Evolutionary conservation across 2,888 invertebrate species (phyloP).

Genomic region (Caenorhabditis sulstoni): DNA sequence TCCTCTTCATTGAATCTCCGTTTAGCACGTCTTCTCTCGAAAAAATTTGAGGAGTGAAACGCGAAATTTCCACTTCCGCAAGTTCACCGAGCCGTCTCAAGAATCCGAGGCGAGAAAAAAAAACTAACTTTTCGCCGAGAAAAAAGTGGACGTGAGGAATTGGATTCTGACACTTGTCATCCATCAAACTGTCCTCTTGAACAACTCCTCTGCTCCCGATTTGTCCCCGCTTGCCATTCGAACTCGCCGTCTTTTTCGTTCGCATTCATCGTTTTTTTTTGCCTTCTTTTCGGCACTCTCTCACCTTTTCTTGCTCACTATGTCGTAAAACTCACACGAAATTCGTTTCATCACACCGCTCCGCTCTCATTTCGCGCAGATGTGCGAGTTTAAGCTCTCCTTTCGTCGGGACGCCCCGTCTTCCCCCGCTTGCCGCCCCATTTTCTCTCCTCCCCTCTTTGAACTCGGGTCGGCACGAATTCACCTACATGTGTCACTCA

Average conservation of each 20-base stretch:
- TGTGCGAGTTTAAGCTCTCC: slow-evolving; percentile 46
- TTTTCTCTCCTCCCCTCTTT: slow-evolving; percentile 29
- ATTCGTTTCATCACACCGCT: slow-evolving; percentile 22
- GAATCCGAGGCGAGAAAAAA: slow-evolving; percentile 13
- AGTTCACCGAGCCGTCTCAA: slow-evolving; percentile 55
- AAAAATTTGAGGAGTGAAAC: too few relatives aligned
- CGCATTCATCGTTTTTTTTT: neutral
- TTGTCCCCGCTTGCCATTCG: too few relatives aligned
- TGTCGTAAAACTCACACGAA: slow-evolving; percentile 42
- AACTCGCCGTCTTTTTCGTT: too few relatives aligned
- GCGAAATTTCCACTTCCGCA: too few relatives aligned
- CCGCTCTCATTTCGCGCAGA: slow-evolving; percentile 47
- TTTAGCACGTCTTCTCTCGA: neutral
- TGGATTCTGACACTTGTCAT: slow-evolving; percentile 40
- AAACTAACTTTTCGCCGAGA: neutral
- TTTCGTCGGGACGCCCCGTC: neutral
- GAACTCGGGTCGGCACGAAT: slow-evolving; percentile 10
- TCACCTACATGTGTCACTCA: slow-evolving; percentile 46
- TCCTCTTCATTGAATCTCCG: slow-evolving; percentile 48
- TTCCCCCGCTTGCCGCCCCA: neutral
- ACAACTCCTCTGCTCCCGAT: neutral
- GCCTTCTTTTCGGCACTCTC: neutral
- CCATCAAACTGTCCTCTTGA: slow-evolving; percentile 28
- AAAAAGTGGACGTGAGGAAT: neutral
- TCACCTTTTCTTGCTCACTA: slow-evolving; percentile 12